Base-by-base conservation (phyloP, 2,113 vertebrate species). In the Entelurus aequoreus region DNA sequence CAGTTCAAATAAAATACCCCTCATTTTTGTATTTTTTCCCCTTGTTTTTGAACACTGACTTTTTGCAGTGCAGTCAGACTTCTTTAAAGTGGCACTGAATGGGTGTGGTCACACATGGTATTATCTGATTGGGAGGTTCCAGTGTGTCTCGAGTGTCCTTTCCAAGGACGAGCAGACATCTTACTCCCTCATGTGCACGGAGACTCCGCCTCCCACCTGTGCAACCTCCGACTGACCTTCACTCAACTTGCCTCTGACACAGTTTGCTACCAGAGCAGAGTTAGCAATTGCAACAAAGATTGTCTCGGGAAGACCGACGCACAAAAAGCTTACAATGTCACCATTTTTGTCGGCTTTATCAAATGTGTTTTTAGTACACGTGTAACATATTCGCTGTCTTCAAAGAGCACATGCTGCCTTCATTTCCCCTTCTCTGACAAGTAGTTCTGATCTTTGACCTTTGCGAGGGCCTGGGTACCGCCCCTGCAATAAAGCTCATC, bases 151-250 rank as follows among this genome's bases (percentile, higher is more conserved):
- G 0, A 76, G 28, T 65, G 84, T 76, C 84, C 79, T 79, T 78
- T 63, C 58, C 79, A 84, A 86, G 80, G 84, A 79, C 80, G 78
- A 63, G 44, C 80, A 54, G 74, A 84, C 79, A 77, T 69, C 71
- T 69, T 65, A 65, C n/a, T 15, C 42, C 7, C 44, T 77, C 78
- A 80, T 69, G 66, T 79, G 75, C 79, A n/a, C n/a, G 69, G 47
- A 70, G 71, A 62, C 75, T 75, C 76, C 79, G 65, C 79, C 80
- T 70, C 73, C 28, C 57, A 61, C 67, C 28, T 16, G 51, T n/a
- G 5, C 14, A 5, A 59, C 58, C 71, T 72, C 60, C 59, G 38
- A 60, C 60, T 69, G 46, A 66, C 58, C 53, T 52, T 66, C 9
- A 4, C 72, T 14, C 69, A 56, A 66, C 77, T 72, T 46, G 75